Evolutionary conservation across 2,797 vertebrate species (phyloP).

Genomic region (Geotrypetes seraphini): DNA sequence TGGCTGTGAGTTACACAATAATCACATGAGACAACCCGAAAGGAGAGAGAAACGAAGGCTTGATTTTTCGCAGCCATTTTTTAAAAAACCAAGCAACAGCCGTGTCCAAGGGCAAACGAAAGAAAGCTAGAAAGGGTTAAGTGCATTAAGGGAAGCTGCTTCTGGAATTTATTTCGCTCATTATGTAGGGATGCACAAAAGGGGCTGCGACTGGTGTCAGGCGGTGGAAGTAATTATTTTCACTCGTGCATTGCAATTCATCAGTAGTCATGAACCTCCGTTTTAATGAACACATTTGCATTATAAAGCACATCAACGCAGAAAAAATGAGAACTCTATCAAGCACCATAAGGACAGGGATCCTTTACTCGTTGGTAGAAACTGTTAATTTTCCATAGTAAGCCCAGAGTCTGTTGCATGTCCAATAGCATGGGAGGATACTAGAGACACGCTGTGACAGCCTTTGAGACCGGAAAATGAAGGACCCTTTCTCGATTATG

Average conservation of each 20-base stretch:
- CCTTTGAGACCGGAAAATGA: no score
- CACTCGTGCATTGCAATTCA: conserved; percentile 24
- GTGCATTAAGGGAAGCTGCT: conserved; percentile 29
- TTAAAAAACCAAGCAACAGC: no score
- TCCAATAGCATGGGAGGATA: conserved; percentile 19
- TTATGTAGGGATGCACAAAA: conserved; percentile 21
- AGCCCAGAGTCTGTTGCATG: not conserved
- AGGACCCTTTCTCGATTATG: no score
- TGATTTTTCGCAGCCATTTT: no score
- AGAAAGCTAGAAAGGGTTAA: no score
- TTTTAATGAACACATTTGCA: conserved; percentile 31
- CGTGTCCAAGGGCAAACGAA: no score
- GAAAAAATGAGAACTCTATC: conserved; percentile 9
- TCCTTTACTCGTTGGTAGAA: conserved; percentile 3
- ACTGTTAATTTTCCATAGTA: not conserved
- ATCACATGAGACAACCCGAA: no score
- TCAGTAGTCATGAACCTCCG: conserved; percentile 17
- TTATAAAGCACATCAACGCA: conserved; percentile 22
- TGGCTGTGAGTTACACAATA: no score
- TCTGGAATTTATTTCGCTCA: conserved; percentile 19
- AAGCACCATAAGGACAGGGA: conserved; percentile 11
- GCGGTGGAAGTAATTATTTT: conserved; percentile 32
- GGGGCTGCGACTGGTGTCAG: conserved; percentile 19
- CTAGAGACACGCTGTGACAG: no score
- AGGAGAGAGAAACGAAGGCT: no score